phyloP scores from a whole-genome alignment of 2,113 vertebrate species.

The Cyrtonyx montezumae region DNA sequence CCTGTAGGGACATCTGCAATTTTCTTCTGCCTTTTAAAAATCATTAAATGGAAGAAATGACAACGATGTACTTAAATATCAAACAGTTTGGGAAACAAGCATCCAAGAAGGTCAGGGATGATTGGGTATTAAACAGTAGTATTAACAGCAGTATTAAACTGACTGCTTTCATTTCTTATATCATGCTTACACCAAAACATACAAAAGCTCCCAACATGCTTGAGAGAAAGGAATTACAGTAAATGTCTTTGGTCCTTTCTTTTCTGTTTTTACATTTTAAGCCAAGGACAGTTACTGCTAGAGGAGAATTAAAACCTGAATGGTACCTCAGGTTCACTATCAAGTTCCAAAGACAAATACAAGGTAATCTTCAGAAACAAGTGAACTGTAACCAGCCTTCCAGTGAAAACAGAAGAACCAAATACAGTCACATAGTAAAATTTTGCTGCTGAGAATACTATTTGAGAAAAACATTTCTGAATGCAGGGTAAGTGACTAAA shows the following conservation, averaged over 20 bases:
- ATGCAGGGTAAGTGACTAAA: background rate
- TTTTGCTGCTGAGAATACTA: background rate
- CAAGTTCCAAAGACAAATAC: background rate
- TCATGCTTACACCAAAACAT: background rate
- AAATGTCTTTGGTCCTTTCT: background rate
- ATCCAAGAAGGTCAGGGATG: background rate
- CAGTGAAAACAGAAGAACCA: background rate
- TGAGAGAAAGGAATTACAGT: background rate
- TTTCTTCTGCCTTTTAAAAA: background rate
- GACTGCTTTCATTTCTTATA: background rate
- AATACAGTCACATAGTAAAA: background rate
- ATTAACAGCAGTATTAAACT: background rate
- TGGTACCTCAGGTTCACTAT: background rate
- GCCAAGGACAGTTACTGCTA: background rate
- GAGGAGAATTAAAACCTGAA: background rate
- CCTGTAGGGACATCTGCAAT: background rate
- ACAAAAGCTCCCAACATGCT: background rate
- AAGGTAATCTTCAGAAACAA: background rate
- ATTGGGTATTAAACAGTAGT: no score
- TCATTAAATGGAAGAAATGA: background rate
- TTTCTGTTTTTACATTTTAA: background rate
- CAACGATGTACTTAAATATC: background rate
- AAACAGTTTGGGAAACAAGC: background rate
- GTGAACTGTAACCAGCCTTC: background rate
- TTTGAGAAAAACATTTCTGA: background rate